Percentiles rank a stretch among this genome's conserved stretches.
Evolutionary conservation across 2,888 invertebrate species (phyloP).

Genomic region (Scaptomyza reducta): DNA sequence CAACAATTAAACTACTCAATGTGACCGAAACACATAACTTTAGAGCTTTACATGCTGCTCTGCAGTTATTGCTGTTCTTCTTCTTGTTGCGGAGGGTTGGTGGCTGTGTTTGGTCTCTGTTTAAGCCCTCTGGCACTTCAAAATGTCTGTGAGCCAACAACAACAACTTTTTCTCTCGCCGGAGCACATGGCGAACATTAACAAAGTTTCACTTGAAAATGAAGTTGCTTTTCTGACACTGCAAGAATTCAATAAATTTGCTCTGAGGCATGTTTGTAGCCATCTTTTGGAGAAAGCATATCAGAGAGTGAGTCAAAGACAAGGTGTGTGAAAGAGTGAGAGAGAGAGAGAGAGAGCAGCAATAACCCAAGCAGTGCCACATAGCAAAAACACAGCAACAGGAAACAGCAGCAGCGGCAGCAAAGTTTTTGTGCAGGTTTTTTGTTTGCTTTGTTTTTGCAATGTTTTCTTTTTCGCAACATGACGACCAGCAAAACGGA

Average conservation of each 20-base stretch:
- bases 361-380: constrained; percentile 59
- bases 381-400: constrained; percentile 20
- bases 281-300: constrained; percentile 6
- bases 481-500: constrained; percentile 56
- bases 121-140: constrained; percentile 46
- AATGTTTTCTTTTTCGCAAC: constrained; percentile 37
- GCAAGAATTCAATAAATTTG: constrained; percentile 73
- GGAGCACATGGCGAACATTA: constrained; percentile 63
- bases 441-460: neutral
- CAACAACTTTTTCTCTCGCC: neutral
- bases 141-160: constrained; percentile 50
- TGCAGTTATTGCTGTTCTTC: constrained; percentile 8
- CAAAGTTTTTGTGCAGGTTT: constrained; percentile 42
- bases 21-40: neutral
- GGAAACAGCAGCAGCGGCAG: constrained; percentile 31
- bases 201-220: constrained; percentile 74
- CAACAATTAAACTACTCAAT: constrained; percentile 9
- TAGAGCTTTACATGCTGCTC: neutral
- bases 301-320: neutral
- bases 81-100: constrained; percentile 14
- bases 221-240: constrained; percentile 67
- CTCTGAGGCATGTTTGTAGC: constrained; percentile 45
- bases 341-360: constrained; percentile 13
- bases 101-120: constrained; percentile 12
- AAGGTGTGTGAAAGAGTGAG: no score